Percentiles rank a stretch among this genome's conserved stretches.
Evolutionary conservation across 2,113 vertebrate genomes (phyloP).

Genomic region (Rhinopomastus cyanomelas): DNA sequence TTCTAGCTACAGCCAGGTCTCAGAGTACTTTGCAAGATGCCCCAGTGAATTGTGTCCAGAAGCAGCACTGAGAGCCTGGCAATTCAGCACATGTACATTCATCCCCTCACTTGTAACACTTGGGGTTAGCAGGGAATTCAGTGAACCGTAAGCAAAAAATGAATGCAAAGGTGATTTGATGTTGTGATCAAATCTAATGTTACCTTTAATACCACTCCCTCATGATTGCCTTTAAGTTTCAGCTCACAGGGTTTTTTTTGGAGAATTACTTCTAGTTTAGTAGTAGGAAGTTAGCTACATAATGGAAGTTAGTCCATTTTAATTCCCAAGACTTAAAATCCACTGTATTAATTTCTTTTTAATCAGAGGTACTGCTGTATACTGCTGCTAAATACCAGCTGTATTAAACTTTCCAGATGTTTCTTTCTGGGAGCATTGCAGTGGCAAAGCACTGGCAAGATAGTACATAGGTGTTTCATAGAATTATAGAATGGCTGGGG

Average conservation of each 20-base stretch:
- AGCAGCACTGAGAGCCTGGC: not conserved
- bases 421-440: not conserved
- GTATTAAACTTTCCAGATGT: not conserved
- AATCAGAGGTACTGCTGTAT: not conserved
- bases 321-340: not conserved
- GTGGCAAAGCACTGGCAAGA: not conserved
- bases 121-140: not conserved
- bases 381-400: not conserved
- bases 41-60: not conserved
- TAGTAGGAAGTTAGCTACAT: not conserved
- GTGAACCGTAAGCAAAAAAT: not conserved
- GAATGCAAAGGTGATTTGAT: not conserved
- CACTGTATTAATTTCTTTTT: not conserved
- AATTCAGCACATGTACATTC: not conserved
- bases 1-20: not conserved
- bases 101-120: not conserved
- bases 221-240: not conserved
- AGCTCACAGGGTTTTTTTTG: not conserved
- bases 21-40: not conserved
- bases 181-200: not conserved
- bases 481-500: too few relatives aligned
- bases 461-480: not conserved
- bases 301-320: not conserved
- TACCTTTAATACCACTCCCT: not conserved
- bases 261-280: not conserved